Conservation (phyloP, 2,888 invertebrate species). For the Euzophera pinguis region DNA sequence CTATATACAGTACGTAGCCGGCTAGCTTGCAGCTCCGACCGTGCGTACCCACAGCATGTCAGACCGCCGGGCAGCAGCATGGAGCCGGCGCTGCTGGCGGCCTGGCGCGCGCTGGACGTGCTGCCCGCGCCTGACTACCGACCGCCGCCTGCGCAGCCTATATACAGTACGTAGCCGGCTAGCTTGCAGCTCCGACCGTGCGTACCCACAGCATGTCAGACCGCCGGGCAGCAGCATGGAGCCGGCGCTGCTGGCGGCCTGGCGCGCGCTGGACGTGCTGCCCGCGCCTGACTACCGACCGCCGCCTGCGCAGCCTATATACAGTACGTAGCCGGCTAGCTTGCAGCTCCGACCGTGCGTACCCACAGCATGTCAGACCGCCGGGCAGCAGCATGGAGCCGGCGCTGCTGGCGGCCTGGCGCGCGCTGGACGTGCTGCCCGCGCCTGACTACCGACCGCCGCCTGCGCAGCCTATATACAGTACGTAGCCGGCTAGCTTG, state of each 20-base stretch:
- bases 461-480: slow-evolving; percentile 62
- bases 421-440: slow-evolving; percentile 85
- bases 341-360: too few relatives aligned
- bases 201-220: too few relatives aligned
- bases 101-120: slow-evolving; percentile 92
- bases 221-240: slow-evolving; percentile 38
- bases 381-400: slow-evolving; percentile 42
- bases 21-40: too few relatives aligned
- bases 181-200: too few relatives aligned
- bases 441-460: slow-evolving; percentile 63
- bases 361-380: too few relatives aligned
- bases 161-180: slow-evolving; percentile 63
- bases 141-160: slow-evolving; percentile 63
- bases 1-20: slow-evolving; percentile 61
- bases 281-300: slow-evolving; percentile 60
- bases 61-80: slow-evolving; percentile 36
- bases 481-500: too few relatives aligned
- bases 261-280: slow-evolving; percentile 89
- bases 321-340: too few relatives aligned
- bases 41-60: too few relatives aligned
- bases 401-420: slow-evolving; percentile 86
- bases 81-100: slow-evolving; percentile 77
- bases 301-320: slow-evolving; percentile 62
- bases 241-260: slow-evolving; percentile 82
- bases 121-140: slow-evolving; percentile 60